Percentiles rank a stretch among this genome's conserved stretches.
These are phyloP conservation scores for Drosophila elegans DNA, from an alignment of 1,140 invertebrate genomes.

Conservation along the genomic window DNA sequence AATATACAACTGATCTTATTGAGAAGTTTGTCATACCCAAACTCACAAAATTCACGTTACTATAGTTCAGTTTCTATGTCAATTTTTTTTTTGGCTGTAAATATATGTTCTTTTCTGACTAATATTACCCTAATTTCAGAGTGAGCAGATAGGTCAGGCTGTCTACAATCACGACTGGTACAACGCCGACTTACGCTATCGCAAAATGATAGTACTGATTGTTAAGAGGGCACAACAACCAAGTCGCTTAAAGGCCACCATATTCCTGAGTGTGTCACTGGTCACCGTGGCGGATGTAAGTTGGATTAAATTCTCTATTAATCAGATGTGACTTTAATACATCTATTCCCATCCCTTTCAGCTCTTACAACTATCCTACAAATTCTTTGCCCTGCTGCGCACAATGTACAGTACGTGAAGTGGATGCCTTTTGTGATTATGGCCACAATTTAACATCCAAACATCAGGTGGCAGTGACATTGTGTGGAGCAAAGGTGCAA, in stretches of 20 bases:
- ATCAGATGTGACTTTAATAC: not conserved
- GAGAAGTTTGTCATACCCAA: too few species aligned
- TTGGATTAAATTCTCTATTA: not conserved
- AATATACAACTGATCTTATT: too few species aligned
- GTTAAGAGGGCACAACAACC: constrained; percentile 56
- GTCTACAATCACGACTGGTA: constrained; percentile 71
- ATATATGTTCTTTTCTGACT: too few species aligned
- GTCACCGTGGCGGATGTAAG: constrained; percentile 64
- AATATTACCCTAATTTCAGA: constrained; percentile 27
- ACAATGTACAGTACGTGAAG: constrained; percentile 59
- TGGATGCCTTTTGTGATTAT: constrained; percentile 20
- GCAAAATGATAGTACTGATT: constrained; percentile 55
- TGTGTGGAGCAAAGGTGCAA: constrained; percentile 47
- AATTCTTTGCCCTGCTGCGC: constrained; percentile 67
- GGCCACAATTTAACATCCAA: constrained; percentile 13
- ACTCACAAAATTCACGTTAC: too few species aligned
- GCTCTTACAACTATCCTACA: constrained; percentile 67
- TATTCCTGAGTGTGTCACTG: constrained; percentile 56
- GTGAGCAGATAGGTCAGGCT: constrained; percentile 49
- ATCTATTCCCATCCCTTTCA: constrained; percentile 13
- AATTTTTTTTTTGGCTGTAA: too few species aligned
- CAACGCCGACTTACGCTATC: constrained; percentile 41
- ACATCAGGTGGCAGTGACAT: constrained; percentile 54
- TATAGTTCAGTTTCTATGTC: too few species aligned
- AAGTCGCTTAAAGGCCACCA: constrained; percentile 58